Percentiles rank a stretch among this genome's conserved stretches.
These are phyloP conservation scores for Schizothorax lantsangensis DNA, from an alignment of 2,797 vertebrate genomes.

Conservation along the genomic window DNA sequence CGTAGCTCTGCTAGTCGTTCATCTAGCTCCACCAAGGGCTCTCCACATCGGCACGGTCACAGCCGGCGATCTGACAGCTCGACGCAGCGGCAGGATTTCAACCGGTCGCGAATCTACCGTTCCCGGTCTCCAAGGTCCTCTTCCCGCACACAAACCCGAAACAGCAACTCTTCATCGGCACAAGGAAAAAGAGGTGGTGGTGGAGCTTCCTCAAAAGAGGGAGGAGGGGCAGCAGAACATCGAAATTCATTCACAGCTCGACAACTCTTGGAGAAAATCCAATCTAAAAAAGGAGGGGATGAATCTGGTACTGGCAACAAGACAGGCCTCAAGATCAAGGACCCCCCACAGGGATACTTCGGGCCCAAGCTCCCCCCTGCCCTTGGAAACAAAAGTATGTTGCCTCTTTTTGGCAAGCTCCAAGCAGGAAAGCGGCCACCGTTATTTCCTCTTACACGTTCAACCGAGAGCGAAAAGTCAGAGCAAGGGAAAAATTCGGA, in stretches of 20 bases:
- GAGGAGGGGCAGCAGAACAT: slow-evolving; percentile 81
- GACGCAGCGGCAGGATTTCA: slow-evolving; percentile 87
- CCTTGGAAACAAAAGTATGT: slow-evolving; percentile 89
- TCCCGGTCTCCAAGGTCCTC: slow-evolving; percentile 92
- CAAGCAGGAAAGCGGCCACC: slow-evolving; percentile 86
- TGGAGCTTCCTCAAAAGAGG: slow-evolving; percentile 69
- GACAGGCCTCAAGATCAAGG: slow-evolving; percentile 91
- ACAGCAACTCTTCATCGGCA: slow-evolving; percentile 69
- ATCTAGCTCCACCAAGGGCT: slow-evolving; percentile 79
- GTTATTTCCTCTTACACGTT: slow-evolving; percentile 78
- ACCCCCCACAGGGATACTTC: slow-evolving; percentile 97
- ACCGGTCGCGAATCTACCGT: slow-evolving; percentile 93
- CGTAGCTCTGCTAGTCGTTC: slow-evolving; percentile 91
- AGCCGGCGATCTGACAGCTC: slow-evolving; percentile 85
- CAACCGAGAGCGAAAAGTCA: slow-evolving; percentile 80
- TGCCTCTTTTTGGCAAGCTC: slow-evolving; percentile 94
- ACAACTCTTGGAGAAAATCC: slow-evolving; percentile 92
- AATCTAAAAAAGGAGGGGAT: slow-evolving; percentile 86
- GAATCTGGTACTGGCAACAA: slow-evolving; percentile 79
- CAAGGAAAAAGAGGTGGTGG: slow-evolving; percentile 67
- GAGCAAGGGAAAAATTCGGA: slow-evolving; percentile 73
- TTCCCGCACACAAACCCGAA: slow-evolving; percentile 75
- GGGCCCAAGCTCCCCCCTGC: slow-evolving; percentile 94
- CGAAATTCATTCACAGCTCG: slow-evolving; percentile 91
- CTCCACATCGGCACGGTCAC: slow-evolving; percentile 74